Evolutionary conservation across 2,888 invertebrate genomes (phyloP).

Genomic region (Perithous albicinctus): DNA sequence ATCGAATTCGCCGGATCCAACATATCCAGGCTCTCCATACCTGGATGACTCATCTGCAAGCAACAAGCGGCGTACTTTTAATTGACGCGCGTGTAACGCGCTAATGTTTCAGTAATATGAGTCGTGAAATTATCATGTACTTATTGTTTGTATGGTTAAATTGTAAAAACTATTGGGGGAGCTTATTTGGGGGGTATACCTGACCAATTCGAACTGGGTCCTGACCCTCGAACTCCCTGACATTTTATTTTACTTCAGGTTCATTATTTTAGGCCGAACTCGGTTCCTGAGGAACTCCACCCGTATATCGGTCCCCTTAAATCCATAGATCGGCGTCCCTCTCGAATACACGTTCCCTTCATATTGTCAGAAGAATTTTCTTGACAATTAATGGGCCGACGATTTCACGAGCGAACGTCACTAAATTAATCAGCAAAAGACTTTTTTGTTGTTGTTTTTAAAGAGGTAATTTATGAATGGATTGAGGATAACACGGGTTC

Average conservation of each 20-base stretch:
- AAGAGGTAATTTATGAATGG: background rate
- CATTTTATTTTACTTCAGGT: too few species aligned
- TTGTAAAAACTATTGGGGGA: too few species aligned
- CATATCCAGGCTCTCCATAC: conserved; percentile 97
- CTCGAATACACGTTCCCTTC: too few species aligned
- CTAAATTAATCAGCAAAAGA: background rate
- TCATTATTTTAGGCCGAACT: too few species aligned
- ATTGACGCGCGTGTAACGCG: conserved; percentile 61
- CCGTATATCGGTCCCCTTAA: too few species aligned
- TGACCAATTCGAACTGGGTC: too few species aligned
- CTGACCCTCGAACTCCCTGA: too few species aligned
- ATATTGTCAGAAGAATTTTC: too few species aligned
- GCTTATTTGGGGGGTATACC: too few species aligned
- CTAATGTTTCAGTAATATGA: conserved; percentile 36
- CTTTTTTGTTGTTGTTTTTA: background rate
- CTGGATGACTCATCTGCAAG: conserved; percentile 95
- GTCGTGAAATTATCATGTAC: background rate
- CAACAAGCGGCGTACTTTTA: conserved; percentile 72
- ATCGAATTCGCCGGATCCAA: conserved; percentile 95
- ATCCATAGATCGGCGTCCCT: too few species aligned
- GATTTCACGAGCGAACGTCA: background rate
- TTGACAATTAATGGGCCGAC: too few species aligned
- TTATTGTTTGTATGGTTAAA: background rate
- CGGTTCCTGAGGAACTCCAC: too few species aligned
- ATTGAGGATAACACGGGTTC: background rate